Base-by-base conservation (phyloP, 2,113 vertebrate species). In the Ranitomeya imitator region DNA sequence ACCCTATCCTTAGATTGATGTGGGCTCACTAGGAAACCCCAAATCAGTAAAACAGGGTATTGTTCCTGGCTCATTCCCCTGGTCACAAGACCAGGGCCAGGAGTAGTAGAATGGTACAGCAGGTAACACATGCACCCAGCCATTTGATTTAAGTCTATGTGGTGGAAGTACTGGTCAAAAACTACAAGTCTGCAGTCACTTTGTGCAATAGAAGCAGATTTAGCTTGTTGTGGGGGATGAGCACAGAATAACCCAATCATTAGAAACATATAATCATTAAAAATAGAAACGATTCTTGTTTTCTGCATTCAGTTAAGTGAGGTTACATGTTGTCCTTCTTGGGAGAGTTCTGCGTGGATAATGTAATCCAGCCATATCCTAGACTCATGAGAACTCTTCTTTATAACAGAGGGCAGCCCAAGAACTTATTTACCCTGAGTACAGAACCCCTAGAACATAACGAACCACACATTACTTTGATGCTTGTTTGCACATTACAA, bases 321-420 rank as follows among this genome's bases (percentile, higher is more conserved):
- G 18, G 80, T 45, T 83, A 83, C 37, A 82, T 83, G 16, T 37
- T 82, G 18, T 82, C 26, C 59, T 37, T 11, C 76, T 45, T 83
- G 19, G 80, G 80, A 83, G 80, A 51, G 31, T 14, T 65, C 19
- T 65, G 21, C 57, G 80, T 83, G 18, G 26, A 65, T 63, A 65
- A 63, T 83, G 60, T 45, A 83, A 83, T 51, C 80, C 60, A 51
- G 80, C 31, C 31, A 63, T 83, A 37, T 5, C 15, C 31, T 61
- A 26, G 15, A 45, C 79, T 61, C 23, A 81, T 16, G 55, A 26
- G 23, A 59, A 81, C 23, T 4, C 23, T 18, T 61, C 60, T n/a
- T 51, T 63, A 37, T 31, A 21, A 31, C 61, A 16, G 3, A 45
- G 79, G 15, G 23, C 15, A 81, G 79, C 0, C 31, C 71, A 4